Conservation (phyloP, 1,140 invertebrate species). For the Drosophila orosa region DNA sequence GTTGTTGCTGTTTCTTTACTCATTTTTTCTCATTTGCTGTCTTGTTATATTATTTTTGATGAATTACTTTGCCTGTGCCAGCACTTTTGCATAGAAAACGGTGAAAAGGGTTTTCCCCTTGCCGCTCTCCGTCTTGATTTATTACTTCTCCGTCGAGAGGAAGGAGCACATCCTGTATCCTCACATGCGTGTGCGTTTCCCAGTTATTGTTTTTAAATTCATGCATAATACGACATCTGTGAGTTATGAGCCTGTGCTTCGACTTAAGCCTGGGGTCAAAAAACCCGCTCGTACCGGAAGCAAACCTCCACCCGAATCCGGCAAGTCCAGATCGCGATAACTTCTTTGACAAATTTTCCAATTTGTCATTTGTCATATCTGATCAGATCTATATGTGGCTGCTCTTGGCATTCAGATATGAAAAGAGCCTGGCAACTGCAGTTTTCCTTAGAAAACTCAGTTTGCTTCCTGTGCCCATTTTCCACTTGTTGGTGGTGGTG, state of each 20-base stretch:
- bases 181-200: conserved; percentile 39
- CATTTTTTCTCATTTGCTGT: conserved; percentile 38
- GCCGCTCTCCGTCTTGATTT: conserved; percentile 59
- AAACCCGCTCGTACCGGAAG: conserved; percentile 25
- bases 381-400: conserved; percentile 33
- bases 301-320: conserved; percentile 6
- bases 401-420: conserved; percentile 65
- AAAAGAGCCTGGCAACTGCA: conserved; percentile 38
- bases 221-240: conserved; percentile 69
- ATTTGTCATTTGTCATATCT: conserved; percentile 50
- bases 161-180: conserved; percentile 6
- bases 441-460: conserved; percentile 44
- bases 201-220: conserved; percentile 71
- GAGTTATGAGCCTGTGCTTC: conserved; percentile 62
- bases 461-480: conserved; percentile 17
- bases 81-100: conserved; percentile 50
- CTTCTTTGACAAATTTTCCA: conserved; percentile 50
- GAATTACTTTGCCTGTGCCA: conserved; percentile 63
- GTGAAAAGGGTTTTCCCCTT: conserved; percentile 60
- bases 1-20: conserved; percentile 10
- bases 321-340: conserved; percentile 36
- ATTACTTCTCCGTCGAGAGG: conserved; percentile 41
- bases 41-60: conserved; percentile 61
- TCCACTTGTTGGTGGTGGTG: conserved; percentile 45
- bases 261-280: conserved; percentile 42